These are phyloP conservation scores for Cryptomyrus ogoouensis DNA, from an alignment of 2,113 vertebrate species.

Conservation along the genomic window DNA sequence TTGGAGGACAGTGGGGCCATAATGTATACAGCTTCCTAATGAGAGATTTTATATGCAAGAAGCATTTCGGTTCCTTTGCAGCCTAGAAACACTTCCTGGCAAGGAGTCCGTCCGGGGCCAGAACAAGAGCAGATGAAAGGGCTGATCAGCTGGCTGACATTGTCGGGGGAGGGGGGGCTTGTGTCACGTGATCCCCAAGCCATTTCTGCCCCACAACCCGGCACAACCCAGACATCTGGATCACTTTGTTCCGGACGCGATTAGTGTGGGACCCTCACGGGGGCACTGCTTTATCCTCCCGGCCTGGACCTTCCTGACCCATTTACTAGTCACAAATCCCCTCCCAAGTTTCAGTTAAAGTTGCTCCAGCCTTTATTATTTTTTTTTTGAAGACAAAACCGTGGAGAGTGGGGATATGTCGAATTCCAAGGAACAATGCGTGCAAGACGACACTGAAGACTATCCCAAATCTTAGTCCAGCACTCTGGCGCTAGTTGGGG, in stretches of 20 bases:
- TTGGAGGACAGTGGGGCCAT: not conserved
- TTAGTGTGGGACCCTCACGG: not conserved
- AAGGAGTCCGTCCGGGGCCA: not conserved
- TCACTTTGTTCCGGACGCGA: constrained; percentile 1
- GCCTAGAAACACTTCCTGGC: not conserved
- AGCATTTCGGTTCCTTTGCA: not conserved
- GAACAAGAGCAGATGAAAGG: not conserved
- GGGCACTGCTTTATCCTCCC: not conserved
- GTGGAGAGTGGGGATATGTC: not conserved
- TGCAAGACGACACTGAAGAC: not conserved
- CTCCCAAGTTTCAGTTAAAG: not conserved
- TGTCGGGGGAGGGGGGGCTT: not conserved
- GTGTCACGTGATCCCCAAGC: not conserved
- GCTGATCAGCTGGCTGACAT: not conserved
- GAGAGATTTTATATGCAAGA: not conserved
- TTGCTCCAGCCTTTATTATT: too few species aligned
- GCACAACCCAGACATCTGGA: constrained; percentile 3
- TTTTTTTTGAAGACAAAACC: not conserved
- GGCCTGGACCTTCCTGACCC: not conserved
- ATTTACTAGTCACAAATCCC: not conserved
- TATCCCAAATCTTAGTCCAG: not conserved
- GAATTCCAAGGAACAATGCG: not conserved
- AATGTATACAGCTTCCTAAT: not conserved
- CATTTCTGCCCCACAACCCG: not conserved
- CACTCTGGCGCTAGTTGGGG: not conserved